Base-by-base conservation (phyloP, 1,140 invertebrate genomes). In the Trichomalopsis sarcophagae region DNA sequence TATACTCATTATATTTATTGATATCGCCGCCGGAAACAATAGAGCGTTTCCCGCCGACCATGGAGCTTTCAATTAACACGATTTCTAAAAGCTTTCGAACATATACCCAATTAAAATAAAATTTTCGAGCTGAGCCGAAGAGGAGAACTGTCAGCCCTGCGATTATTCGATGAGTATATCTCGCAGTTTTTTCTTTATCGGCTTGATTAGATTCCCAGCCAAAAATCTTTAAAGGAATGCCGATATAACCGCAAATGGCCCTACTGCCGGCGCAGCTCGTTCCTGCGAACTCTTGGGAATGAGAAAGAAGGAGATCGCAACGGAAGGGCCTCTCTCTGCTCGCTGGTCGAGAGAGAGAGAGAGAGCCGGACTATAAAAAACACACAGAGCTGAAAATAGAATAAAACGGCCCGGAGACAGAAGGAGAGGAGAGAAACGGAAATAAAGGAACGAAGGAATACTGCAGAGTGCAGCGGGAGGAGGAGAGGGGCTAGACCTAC, bases 161-260 rank as follows among this genome's bases (percentile, higher is more conserved):
- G 14, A 62, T 62, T n/a, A n/a, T n/a, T 62, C 55, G 14, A 6
- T n/a, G 55, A n/a, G 2, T 21, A n/a, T 62, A 62, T 62, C 55
- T 62, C 55, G 6, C 21, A 6, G 55, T 62, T 62, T 62, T 62
- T 62, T 71, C 33, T 74, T 36, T 44, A 74, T 74, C 73, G 33
- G 30, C 33, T 36, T 40, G 73, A 74, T 74, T 33, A 74, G 73
- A 74, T 74, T 74, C 33, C 36, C 33, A 74, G 33, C 27, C 30
- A 40, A 74, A 74, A 74, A 74, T 74, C 73, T 74, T 74, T 74
- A 36, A 40, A 74, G 73, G 73, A 74, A 74, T 74, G 33, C 73
- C 33, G 73, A 33, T 36, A 21, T 74, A 74, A 40, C 33, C 33
- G 73, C 73, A 40, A 74, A 74, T 30, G 69, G 69, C 10, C 69